Evolutionary conservation across 2,797 vertebrate species (phyloP).

Genomic region (Brachyalestes nurse): DNA sequence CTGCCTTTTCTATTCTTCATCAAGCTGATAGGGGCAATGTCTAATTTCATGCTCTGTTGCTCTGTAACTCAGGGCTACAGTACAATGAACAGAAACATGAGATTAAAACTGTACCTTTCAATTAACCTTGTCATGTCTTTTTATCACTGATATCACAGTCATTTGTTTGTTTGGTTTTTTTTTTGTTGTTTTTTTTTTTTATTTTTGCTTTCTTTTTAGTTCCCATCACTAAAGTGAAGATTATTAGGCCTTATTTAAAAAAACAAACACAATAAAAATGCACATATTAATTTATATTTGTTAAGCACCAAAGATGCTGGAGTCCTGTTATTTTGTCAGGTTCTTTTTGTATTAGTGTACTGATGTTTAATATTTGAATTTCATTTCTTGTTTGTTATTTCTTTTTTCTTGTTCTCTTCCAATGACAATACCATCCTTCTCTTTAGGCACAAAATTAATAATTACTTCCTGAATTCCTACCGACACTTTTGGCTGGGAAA

Average conservation of each 20-base stretch:
- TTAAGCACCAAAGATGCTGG: neutral
- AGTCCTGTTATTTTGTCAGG: neutral
- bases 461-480: slow-evolving; percentile 98
- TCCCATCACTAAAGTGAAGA: neutral
- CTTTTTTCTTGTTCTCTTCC: slow-evolving; percentile 48
- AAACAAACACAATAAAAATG: neutral
- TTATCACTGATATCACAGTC: neutral
- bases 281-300: neutral
- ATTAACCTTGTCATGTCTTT: neutral
- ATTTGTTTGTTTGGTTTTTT: neutral
- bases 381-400: slow-evolving; percentile 40
- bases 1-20: slow-evolving; percentile 43
- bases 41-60: slow-evolving; percentile 78
- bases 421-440: slow-evolving; percentile 86
- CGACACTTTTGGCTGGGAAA: slow-evolving; percentile 95
- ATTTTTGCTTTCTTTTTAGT: neutral
- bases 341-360: neutral
- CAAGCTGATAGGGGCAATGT: slow-evolving; percentile 63
- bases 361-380: neutral
- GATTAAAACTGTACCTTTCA: slow-evolving; percentile 20
- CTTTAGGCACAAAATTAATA: slow-evolving; percentile 98
- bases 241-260: neutral
- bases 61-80: slow-evolving; percentile 74
- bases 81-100: slow-evolving; percentile 62
- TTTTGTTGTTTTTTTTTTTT: slow-evolving; percentile 3